Base-by-base conservation (phyloP, 1,140 invertebrate genomes). In the Drosophila watanabei region DNA sequence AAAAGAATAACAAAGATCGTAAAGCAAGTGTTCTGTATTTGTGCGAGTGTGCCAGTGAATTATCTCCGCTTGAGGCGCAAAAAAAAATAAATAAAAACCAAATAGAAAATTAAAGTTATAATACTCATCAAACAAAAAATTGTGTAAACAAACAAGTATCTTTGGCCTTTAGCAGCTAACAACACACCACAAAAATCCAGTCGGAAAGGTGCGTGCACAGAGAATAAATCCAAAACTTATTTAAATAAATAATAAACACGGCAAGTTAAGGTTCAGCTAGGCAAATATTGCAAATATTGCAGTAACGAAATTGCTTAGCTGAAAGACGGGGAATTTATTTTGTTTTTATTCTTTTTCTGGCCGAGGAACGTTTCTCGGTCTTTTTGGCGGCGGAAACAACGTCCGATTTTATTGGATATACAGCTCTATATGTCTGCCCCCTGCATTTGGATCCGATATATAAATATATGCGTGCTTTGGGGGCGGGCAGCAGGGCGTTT, bases 321-420 rank as follows among this genome's bases (percentile, higher is more conserved):
- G 30, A 35, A 71, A 48, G 33, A 20, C 5, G 11, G 24, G 57
- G 45, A 51, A 57, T 60, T 41, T 59, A 72, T 71, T 72, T 71
- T 28, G 35, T 69, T 71, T 65, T 24, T 11, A 18, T 48, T 61
- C 51, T 45, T 54, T 71, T 72, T 32, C 24, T 57, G 45, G 41
- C 10, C 30, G 24, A 16, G 18, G 52, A 76, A 76, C 43, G 56
- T 66, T 78, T 78, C 45, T 65, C 51, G 43, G 30, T 20, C 54
- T 57, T 51, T 66, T 85, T 75, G 62, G 82, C 78, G 81, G 81
- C 82, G 85, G 79, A 88, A 84, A 89, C 82, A 85, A 78, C 81
- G 81, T 79, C 78, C 68, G 70, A 89, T 84, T 89, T 84, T 66
- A 84, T 80, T 69, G 75, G 64, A 80, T 84, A 85, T 79, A 70